phyloP scores from a whole-genome alignment of 2,113 vertebrate species.

The Heteronetta atricapilla region DNA sequence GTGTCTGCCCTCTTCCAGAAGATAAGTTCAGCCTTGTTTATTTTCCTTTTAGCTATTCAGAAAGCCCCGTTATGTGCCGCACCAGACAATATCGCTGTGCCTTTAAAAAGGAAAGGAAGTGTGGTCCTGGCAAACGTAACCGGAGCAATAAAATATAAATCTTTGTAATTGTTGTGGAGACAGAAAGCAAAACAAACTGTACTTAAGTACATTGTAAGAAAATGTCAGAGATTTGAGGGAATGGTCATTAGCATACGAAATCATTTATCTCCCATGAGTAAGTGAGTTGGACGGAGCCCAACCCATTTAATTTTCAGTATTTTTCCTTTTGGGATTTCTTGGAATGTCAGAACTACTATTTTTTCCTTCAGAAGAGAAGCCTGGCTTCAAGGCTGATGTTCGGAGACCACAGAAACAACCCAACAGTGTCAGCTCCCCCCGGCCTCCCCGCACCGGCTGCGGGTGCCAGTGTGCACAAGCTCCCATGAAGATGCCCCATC shows the following conservation, averaged over 20 bases:
- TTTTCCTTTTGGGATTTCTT: slow-evolving; percentile 68
- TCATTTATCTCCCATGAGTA: slow-evolving; percentile 71
- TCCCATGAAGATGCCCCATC: not conserved
- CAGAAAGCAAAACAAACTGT: slow-evolving; percentile 81
- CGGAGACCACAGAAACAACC: not conserved
- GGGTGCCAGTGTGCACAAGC: fast-evolving
- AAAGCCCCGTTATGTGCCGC: not conserved
- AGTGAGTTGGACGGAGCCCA: slow-evolving; percentile 44
- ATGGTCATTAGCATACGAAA: slow-evolving; percentile 70
- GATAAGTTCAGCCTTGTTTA: slow-evolving; percentile 70
- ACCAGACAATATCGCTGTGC: slow-evolving; percentile 25
- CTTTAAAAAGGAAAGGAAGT: slow-evolving; percentile 76
- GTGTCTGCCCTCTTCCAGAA: slow-evolving; percentile 33
- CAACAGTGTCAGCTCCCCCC: not conserved
- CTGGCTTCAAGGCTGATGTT: slow-evolving; percentile 30
- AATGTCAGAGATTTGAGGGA: slow-evolving; percentile 72
- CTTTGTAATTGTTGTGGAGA: slow-evolving; percentile 82
- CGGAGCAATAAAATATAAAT: slow-evolving; percentile 77
- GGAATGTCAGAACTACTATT: slow-evolving; percentile 63
- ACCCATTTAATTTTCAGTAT: slow-evolving; percentile 65
- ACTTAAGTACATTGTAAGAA: slow-evolving; percentile 77
- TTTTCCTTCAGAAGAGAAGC: slow-evolving; percentile 50
- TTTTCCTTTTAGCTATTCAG: slow-evolving; percentile 57
- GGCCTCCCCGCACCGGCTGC: not conserved
- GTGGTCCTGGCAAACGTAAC: slow-evolving; percentile 70